These are phyloP conservation scores for Metellina segmentata DNA, from an alignment of 2,888 invertebrate genomes.

Conservation along the genomic window DNA sequence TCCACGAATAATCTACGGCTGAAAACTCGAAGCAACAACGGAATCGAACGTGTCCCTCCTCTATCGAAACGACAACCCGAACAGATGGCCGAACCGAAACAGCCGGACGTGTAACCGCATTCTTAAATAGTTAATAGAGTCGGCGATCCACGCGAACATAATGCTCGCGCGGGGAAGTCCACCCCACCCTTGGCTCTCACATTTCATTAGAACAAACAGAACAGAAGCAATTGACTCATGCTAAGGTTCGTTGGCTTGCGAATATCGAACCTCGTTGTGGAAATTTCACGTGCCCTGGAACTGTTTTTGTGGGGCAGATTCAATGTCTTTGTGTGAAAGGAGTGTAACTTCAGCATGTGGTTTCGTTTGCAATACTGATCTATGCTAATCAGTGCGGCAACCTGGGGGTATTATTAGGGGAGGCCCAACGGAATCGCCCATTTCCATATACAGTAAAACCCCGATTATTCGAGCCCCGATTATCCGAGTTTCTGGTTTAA, in stretches of 20 bases:
- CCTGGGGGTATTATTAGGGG: neutral
- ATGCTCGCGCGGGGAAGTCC: neutral
- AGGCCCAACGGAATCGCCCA: neutral
- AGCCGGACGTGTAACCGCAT: slow-evolving; percentile 24
- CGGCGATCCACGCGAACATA: neutral
- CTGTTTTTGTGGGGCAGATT: neutral
- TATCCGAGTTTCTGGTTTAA: too few species aligned
- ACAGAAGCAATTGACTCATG: slow-evolving; percentile 17
- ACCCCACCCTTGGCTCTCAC: neutral
- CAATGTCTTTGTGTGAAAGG: neutral
- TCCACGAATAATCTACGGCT: too few species aligned
- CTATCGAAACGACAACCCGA: neutral
- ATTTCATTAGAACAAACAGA: slow-evolving; percentile 16
- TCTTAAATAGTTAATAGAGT: slow-evolving; percentile 35
- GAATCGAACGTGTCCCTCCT: neutral
- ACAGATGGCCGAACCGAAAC: slow-evolving; percentile 22
- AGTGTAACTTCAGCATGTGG: neutral
- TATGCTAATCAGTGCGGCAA: neutral
- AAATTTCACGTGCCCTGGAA: neutral
- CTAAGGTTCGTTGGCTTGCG: slow-evolving; percentile 12
- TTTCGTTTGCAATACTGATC: neutral
- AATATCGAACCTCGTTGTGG: neutral
- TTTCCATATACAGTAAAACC: too few species aligned
- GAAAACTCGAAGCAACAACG: neutral
- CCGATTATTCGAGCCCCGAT: too few species aligned